phyloP scores from a whole-genome alignment of 2,888 invertebrate species.

The Ditula angustiorana region DNA sequence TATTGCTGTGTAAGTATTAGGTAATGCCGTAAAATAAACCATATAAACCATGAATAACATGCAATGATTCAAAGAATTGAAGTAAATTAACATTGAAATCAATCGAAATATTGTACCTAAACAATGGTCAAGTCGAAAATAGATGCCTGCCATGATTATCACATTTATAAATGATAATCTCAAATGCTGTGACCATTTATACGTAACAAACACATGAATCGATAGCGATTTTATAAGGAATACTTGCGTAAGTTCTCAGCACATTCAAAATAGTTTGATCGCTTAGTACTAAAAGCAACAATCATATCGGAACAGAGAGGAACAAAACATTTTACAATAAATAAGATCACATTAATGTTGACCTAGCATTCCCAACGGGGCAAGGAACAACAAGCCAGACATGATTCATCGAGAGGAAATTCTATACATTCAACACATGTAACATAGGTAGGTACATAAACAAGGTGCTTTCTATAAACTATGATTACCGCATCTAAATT shows the following conservation, averaged over 20 bases:
- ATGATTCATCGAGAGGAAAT: slow-evolving; percentile 1
- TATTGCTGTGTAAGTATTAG: neutral
- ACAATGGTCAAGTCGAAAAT: neutral
- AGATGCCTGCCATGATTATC: neutral
- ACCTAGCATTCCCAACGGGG: neutral
- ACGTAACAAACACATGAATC: neutral
- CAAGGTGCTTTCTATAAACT: slow-evolving; percentile 63
- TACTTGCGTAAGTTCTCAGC: neutral
- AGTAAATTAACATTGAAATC: neutral
- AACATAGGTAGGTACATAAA: slow-evolving; percentile 54
- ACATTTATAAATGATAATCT: neutral
- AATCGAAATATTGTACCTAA: neutral
- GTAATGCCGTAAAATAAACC: neutral
- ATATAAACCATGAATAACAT: slow-evolving; percentile 7
- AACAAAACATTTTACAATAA: slow-evolving; percentile 21
- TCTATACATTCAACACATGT: slow-evolving; percentile 52
- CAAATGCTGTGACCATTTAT: neutral
- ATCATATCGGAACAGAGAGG: slow-evolving; percentile 11
- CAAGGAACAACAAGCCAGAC: slow-evolving; percentile 26
- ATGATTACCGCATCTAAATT: slow-evolving; percentile 77
- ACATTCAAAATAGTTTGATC: neutral
- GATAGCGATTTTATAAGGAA: neutral
- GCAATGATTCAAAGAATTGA: neutral
- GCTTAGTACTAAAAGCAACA: slow-evolving; percentile 27
- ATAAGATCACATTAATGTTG: neutral